Evolutionary conservation across 92 coral and sea anemone genomes (phyloP), one percentile per base, ranked within the genome.

Genomic region (Paramuricea clavata): DNA sequence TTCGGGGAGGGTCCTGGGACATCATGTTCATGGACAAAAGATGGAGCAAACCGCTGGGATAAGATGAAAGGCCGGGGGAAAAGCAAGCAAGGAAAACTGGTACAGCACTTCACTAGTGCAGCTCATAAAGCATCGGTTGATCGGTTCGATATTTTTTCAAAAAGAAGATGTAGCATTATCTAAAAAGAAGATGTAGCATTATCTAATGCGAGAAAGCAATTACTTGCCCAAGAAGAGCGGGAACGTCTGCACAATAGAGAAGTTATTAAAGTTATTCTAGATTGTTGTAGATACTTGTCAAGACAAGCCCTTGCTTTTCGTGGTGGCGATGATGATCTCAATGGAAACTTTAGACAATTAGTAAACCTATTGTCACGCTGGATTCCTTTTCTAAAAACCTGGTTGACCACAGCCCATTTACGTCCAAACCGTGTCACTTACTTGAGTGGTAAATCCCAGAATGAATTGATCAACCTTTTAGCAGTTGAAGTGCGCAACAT

Each of bases 211-310:
- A 34, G 76, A 69, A 69, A 69, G 76, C 41, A 34, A 34, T 42
- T 13, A 1, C 44, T 69, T 2, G 41, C 44, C 4, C 41, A 69
- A 34, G 22, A 31, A 8, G 72, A 65, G 17, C 72, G 17, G 27
- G 76, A 69, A 69, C 76, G 76, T 9, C 76, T 69, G 4, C 76
- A 69, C 9, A 69, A 69, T 41, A 33, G 76, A 69, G 27, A 69
- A 30, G 44, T 34, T 4, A 69, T 33, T 7, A 69, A 69, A 3
- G 25, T 65, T 5, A 5, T 65, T 11, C 16, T 65, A 26, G 34
- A 25, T 25, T 65, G 72, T 65, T 65, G 72, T 26, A 16, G n/a
- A 16, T 69, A 69, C 76, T 34, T 69, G 5, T 69, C 76, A 32
- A 27, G 76, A 32, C 43, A 32, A 39, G 43, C 76, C 12, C 41